Percentiles rank a stretch among this genome's conserved stretches.
phyloP scores from a whole-genome alignment of 2,113 vertebrate genomes.

The Siphamia tubifer region DNA sequence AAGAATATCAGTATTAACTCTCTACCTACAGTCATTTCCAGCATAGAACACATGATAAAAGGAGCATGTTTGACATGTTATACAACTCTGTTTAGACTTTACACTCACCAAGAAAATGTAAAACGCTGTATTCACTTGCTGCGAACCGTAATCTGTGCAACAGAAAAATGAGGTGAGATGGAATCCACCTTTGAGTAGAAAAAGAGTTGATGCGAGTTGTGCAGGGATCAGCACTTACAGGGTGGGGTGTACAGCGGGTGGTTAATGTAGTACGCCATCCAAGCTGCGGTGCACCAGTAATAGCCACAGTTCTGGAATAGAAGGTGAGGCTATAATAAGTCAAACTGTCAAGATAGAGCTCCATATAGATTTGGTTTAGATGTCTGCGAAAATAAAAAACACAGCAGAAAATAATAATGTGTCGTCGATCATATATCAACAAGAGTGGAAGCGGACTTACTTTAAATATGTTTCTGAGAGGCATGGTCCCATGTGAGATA shows the following conservation, averaged over 20 bases:
- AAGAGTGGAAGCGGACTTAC: conserved; percentile 54
- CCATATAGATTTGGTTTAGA: neutral
- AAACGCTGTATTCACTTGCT: conserved; percentile 86
- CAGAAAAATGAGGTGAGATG: conserved; percentile 10
- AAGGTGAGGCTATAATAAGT: conserved; percentile 38
- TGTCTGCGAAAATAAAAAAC: neutral
- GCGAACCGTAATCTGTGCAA: conserved; percentile 83
- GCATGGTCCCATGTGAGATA: conserved; percentile 93
- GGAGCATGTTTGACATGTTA: too few relatives aligned
- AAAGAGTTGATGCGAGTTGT: conserved; percentile 12
- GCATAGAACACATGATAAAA: too few relatives aligned
- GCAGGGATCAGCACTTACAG: conserved; percentile 77
- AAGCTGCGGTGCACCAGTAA: conserved; percentile 92
- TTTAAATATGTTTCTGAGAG: conserved; percentile 91
- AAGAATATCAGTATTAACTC: too few relatives aligned
- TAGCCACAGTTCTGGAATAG: conserved; percentile 89
- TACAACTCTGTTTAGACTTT: neutral
- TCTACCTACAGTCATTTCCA: too few relatives aligned
- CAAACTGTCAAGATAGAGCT: conserved; percentile 4
- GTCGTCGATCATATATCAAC: neutral
- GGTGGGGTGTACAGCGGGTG: conserved; percentile 93
- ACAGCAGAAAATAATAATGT: neutral
- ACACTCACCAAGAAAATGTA: conserved; percentile 86
- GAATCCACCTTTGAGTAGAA: neutral
- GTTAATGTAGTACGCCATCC: conserved; percentile 97